A percentile compares a stretch with the other conserved stretches of the same genome.
Conservation (phyloP, 2,888 invertebrate genomes). For the Teinopalpus imperialis region DNA sequence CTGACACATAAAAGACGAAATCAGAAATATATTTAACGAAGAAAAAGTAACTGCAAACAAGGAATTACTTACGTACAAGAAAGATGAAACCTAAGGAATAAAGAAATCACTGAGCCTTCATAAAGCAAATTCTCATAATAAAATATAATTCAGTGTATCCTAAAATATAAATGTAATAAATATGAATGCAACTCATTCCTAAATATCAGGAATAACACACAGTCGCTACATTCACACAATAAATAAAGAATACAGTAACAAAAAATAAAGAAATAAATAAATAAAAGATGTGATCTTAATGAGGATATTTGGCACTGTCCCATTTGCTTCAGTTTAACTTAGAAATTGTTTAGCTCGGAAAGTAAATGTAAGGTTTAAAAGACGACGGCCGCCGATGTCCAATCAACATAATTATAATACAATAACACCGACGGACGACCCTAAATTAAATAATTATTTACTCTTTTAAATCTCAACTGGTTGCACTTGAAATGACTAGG, state of each 20-base stretch:
- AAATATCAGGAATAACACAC: conserved; percentile 81
- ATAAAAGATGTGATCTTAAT: conserved; percentile 67
- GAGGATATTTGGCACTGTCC: conserved; percentile 82
- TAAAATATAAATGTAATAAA: conserved; percentile 77
- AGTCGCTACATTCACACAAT: conserved; percentile 80
- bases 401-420: conserved; percentile 72
- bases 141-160: conserved; percentile 67
- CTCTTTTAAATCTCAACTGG: conserved; percentile 75
- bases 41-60: conserved; percentile 18
- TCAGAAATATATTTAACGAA: conserved; percentile 6
- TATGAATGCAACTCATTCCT: conserved; percentile 81
- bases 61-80: conserved; percentile 24
- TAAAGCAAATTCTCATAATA: conserved; percentile 61
- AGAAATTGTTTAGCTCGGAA: conserved; percentile 37
- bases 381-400: conserved; percentile 39
- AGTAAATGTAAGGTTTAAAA: conserved; percentile 42
- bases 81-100: conserved; percentile 35
- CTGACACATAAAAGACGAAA: conserved; percentile 33
- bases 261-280: conserved; percentile 59
- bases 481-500: conserved; percentile 82
- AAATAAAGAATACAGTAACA: too few species aligned
- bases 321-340: conserved; percentile 46
- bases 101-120: conserved; percentile 75
- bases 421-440: conserved; percentile 45
- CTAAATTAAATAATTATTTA: conserved; percentile 57